Evolutionary conservation across 1,140 invertebrate genomes (phyloP), one percentile per base, ranked within the genome.

Genomic region (Drosophila nigromelanica): DNA sequence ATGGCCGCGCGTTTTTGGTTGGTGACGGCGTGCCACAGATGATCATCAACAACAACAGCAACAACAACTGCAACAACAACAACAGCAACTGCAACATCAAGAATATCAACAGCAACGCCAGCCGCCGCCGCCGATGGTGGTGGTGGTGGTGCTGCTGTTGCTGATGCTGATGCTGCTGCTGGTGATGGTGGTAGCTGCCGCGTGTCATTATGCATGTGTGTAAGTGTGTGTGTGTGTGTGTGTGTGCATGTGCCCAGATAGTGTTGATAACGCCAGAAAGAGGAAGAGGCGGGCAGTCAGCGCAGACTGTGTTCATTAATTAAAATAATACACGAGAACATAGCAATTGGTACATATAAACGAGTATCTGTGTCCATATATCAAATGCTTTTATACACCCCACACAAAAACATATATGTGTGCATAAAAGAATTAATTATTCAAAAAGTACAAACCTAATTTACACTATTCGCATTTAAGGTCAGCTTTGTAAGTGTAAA

Each of bases 1-100:
- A 74, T 70, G 75, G 75, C 78, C 78, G 80, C 80, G 80, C 76
- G 80, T 83, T 83, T 83, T 83, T 83, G 80, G 80, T 83, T 83
- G 80, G 80, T 76, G 80, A 83, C 72, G 76, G 70, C 76, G 60
- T 73, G 78, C 78, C 78, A 75, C 78, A 81, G 78, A 77, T 81
- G 78, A 80, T 80, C 45, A 81, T 81, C 61, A 78, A 50, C 63
- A 78, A 42, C 64, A 70, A 35, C 37, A 50, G 48, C 52, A 55
- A n/a, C 40, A 58, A 14, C 61, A 35, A 39, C 18, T 58, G 15
- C 55, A 73, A 58, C 42, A 71, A 39, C 43, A 64, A 21, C 55
- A 73, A 58, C 43, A 71, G 35, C 43, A 64, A 48, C 30, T 39
- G 40, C 15, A 66, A 30, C 35, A 67, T 50, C 55, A 40, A 55